Percentiles rank a stretch among this genome's conserved stretches.
phyloP scores from a whole-genome alignment of 2,113 vertebrate genomes.

The Scolopax mira region DNA sequence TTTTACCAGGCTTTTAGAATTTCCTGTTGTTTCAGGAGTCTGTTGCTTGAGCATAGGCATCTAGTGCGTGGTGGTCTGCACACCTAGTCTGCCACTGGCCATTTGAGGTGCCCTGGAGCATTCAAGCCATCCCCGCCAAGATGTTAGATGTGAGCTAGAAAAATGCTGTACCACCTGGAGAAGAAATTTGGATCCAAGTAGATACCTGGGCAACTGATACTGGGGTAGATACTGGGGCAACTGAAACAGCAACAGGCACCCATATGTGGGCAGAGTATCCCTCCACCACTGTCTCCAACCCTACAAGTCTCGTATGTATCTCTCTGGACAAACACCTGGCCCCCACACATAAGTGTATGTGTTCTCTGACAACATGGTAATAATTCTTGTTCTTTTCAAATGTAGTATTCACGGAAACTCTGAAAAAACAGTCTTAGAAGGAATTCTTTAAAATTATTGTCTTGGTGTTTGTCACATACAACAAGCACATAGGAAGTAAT shows the following conservation, averaged over 20 bases:
- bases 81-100: not conserved
- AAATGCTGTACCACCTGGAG: not conserved
- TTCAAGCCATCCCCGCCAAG: not conserved
- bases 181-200: not conserved
- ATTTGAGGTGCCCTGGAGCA: not conserved
- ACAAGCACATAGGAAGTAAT: not conserved
- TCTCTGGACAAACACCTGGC: not conserved
- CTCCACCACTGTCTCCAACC: not conserved
- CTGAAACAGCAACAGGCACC: not conserved
- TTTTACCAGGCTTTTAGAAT: not conserved
- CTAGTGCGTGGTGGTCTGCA: not conserved
- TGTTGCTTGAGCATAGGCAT: not conserved
- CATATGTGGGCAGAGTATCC: fast-evolving
- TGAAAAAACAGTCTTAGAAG: not conserved
- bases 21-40: not conserved
- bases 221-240: too few species aligned
- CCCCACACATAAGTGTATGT: not conserved
- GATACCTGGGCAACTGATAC: not conserved
- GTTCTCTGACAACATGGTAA: not conserved
- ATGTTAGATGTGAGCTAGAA: not conserved
- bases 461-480: not conserved
- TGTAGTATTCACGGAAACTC: not conserved
- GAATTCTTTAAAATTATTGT: not conserved
- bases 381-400: not conserved
- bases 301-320: not conserved